Conservation (phyloP, 2,113 vertebrate species). For the Scolopax mira region DNA sequence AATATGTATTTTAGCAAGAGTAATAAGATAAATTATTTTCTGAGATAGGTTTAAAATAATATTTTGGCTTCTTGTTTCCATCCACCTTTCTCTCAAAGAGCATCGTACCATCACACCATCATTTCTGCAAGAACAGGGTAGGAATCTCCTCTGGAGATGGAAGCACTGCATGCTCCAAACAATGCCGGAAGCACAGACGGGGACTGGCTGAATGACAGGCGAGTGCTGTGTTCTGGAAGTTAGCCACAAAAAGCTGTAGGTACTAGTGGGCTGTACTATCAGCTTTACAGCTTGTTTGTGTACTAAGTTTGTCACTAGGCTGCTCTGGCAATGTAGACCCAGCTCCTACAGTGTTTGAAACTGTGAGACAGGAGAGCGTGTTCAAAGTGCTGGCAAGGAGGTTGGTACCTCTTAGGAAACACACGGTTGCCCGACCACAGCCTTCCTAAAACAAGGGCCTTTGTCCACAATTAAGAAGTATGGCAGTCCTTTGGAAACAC, state of each 20-base stretch:
- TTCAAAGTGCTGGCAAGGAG: not conserved
- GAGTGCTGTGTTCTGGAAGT: not conserved
- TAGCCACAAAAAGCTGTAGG: not conserved
- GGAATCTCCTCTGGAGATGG: not conserved
- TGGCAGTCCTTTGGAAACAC: conserved; percentile 10
- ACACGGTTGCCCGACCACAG: not conserved
- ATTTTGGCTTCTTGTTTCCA: not conserved
- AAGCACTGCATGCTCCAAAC: not conserved
- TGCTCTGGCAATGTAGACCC: not conserved
- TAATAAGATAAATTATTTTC: not conserved
- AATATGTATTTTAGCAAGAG: not conserved
- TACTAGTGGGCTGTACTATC: not conserved
- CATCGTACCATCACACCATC: not conserved
- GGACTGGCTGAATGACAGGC: not conserved
- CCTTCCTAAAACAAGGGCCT: not conserved
- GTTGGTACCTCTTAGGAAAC: not conserved
- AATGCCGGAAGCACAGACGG: not conserved
- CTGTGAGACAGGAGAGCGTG: not conserved
- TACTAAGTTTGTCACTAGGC: not conserved
- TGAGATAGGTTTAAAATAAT: not conserved
- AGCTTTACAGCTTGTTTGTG: not conserved
- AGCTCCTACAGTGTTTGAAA: not conserved
- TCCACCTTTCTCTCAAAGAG: not conserved
- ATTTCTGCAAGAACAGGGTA: not conserved
- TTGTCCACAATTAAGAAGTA: not conserved